Conservation (phyloP, 30 jellyfish, hydroid and myxozoan species). For the Turritopsis rubra region DNA sequence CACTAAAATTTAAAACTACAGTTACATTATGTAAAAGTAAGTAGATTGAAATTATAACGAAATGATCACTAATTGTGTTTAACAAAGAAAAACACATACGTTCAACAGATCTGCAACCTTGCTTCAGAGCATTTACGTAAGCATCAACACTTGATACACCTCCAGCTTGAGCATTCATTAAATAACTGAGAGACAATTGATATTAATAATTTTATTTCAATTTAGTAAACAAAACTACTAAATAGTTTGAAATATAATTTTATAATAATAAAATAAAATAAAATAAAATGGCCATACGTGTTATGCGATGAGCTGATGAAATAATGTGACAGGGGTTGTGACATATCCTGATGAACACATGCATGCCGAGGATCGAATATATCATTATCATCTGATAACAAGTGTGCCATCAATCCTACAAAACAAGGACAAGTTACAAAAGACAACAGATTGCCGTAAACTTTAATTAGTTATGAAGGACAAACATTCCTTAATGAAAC, state of each 20-base stretch:
- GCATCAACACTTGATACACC: slow-evolving; percentile 81
- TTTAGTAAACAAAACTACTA: background rate
- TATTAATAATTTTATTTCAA: background rate
- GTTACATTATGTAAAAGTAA: background rate
- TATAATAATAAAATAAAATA: background rate
- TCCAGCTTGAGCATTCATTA: slow-evolving; percentile 63
- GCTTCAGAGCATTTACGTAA: slow-evolving; percentile 57
- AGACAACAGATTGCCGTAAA: background rate
- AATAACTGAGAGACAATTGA: slow-evolving; percentile 34
- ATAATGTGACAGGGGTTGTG: slow-evolving; percentile 82
- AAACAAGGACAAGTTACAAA: background rate
- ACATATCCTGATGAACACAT: slow-evolving; percentile 56
- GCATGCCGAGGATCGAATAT: slow-evolving; percentile 39
- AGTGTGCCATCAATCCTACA: slow-evolving; percentile 53
- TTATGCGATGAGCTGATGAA: slow-evolving; percentile 87
- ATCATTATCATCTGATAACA: slow-evolving; percentile 56
- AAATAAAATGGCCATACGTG: slow-evolving; percentile 51
- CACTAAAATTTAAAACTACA: slow-evolving; percentile 33
- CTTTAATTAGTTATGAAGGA: no score
- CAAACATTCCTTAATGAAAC: background rate
- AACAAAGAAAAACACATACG: slow-evolving; percentile 39
- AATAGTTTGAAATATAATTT: background rate
- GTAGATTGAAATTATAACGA: background rate
- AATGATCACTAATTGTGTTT: background rate
- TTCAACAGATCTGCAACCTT: slow-evolving; percentile 82